phyloP scores from a whole-genome alignment of 2,113 vertebrate species.

The Xenopus borealis region DNA sequence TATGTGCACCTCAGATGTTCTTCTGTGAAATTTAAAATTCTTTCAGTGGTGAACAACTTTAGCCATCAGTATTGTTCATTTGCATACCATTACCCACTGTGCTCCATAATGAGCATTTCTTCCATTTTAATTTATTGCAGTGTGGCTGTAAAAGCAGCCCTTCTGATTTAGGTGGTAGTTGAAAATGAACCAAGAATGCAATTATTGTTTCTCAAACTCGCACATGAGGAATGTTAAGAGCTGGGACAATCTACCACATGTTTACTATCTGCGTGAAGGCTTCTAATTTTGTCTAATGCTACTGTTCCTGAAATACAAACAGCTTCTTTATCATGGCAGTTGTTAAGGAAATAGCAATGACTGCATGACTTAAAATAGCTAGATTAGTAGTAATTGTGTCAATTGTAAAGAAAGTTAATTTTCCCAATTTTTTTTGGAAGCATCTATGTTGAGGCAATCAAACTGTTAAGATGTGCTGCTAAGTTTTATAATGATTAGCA shows the following conservation, averaged over 20 bases:
- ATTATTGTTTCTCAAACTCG: conserved; percentile 56
- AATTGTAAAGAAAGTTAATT: conserved; percentile 49
- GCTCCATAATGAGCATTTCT: conserved; percentile 20
- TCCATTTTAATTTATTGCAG: conserved; percentile 46
- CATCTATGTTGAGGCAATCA: background rate
- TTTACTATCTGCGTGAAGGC: conserved; percentile 51
- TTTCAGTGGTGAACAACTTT: conserved; percentile 25
- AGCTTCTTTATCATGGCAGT: conserved; percentile 50
- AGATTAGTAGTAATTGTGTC: conserved; percentile 55
- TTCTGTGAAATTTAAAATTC: conserved; percentile 1
- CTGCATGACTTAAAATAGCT: conserved; percentile 43
- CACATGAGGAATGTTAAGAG: conserved; percentile 55
- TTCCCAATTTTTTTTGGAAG: conserved; percentile 40
- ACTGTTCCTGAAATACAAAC: conserved; percentile 55
- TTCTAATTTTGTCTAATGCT: conserved; percentile 58
- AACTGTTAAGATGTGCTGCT: background rate
- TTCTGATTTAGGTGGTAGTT: conserved; percentile 53
- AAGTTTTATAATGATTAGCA: no score
- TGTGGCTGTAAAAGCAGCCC: conserved; percentile 46
- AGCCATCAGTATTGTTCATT: conserved; percentile 44
- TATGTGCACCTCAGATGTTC: background rate
- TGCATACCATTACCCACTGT: conserved; percentile 43
- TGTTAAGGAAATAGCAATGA: conserved; percentile 47
- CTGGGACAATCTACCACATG: conserved; percentile 52
- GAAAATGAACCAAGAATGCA: conserved; percentile 53